Percentiles rank a stretch among this genome's conserved stretches.
Conservation (phyloP, 2,888 invertebrate genomes). For the Cistogaster globosa region DNA sequence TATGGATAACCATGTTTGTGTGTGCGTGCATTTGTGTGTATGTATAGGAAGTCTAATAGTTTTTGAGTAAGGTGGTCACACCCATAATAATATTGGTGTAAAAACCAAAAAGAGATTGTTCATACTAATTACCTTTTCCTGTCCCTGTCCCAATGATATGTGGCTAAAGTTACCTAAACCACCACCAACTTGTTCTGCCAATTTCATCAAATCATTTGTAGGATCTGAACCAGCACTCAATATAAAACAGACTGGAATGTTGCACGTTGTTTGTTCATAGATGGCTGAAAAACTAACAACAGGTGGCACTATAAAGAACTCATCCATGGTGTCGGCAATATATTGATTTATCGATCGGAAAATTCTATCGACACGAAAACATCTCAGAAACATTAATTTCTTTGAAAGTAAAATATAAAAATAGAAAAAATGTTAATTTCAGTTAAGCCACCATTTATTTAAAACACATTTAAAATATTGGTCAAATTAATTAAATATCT, state of each 20-base stretch:
- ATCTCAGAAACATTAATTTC: conserved; percentile 91
- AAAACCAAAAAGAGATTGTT: conserved; percentile 14
- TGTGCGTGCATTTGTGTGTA: too few species aligned
- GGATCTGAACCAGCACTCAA: conserved; percentile 97
- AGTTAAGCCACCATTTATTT: too few species aligned
- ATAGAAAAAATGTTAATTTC: background rate
- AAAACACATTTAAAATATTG: too few species aligned
- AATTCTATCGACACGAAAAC: conserved; percentile 94
- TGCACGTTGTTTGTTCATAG: conserved; percentile 92
- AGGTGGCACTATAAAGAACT: conserved; percentile 94
- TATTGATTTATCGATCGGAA: conserved; percentile 93
- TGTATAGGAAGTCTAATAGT: too few species aligned
- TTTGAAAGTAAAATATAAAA: conserved; percentile 77
- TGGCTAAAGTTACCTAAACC: conserved; percentile 92
- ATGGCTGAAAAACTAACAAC: conserved; percentile 91
- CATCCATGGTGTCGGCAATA: conserved; percentile 92
- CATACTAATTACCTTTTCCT: conserved; percentile 88
- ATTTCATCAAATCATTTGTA: conserved; percentile 91
- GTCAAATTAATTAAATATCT: too few species aligned
- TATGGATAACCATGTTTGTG: too few species aligned
- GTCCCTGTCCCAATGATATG: conserved; percentile 96
- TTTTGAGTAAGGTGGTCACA: too few species aligned
- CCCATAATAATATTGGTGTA: too few species aligned
- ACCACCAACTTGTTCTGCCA: conserved; percentile 88
- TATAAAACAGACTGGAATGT: conserved; percentile 95